These are phyloP conservation scores for Heliconius nattereri DNA, from an alignment of 1,140 invertebrate species.

Conservation along the genomic window DNA sequence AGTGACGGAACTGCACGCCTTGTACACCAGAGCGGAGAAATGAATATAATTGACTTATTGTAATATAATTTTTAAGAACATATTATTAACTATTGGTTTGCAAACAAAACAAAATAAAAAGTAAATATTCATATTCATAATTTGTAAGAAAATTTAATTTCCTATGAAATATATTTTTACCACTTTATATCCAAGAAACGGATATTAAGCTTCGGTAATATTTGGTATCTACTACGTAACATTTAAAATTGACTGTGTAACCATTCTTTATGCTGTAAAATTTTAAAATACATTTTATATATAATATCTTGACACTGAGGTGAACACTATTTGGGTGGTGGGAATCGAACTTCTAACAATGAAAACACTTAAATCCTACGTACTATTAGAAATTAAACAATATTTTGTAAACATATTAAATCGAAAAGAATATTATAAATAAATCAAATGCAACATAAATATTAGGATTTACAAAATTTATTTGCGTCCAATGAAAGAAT, in stretches of 20 bases:
- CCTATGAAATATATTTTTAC: constrained; percentile 29
- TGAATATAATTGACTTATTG: too few species aligned
- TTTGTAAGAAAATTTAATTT: constrained; percentile 32
- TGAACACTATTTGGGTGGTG: too few species aligned
- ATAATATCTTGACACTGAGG: too few species aligned
- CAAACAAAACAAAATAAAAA: not conserved
- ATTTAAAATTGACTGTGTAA: not conserved
- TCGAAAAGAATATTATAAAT: constrained; percentile 7
- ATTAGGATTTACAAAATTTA: constrained; percentile 2
- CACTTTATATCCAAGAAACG: constrained; percentile 18
- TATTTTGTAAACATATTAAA: too few species aligned
- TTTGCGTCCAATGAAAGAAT: constrained; percentile 28
- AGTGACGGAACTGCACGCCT: too few species aligned
- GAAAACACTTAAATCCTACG: too few species aligned
- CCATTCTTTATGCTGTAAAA: not conserved
- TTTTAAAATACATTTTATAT: not conserved
- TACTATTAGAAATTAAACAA: too few species aligned
- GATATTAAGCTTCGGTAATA: constrained; percentile 35
- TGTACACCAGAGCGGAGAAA: too few species aligned
- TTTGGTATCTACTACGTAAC: constrained; percentile 30
- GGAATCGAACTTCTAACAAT: too few species aligned
- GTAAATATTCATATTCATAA: not conserved
- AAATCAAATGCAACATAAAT: constrained; percentile 20
- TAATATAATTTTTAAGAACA: too few species aligned
- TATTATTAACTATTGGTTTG: too few species aligned